A percentile compares a stretch with the other conserved stretches of the same genome.
phyloP scores from a whole-genome alignment of 37 sponge, comb jelly and placozoan species.

The Beroe forskalii region DNA sequence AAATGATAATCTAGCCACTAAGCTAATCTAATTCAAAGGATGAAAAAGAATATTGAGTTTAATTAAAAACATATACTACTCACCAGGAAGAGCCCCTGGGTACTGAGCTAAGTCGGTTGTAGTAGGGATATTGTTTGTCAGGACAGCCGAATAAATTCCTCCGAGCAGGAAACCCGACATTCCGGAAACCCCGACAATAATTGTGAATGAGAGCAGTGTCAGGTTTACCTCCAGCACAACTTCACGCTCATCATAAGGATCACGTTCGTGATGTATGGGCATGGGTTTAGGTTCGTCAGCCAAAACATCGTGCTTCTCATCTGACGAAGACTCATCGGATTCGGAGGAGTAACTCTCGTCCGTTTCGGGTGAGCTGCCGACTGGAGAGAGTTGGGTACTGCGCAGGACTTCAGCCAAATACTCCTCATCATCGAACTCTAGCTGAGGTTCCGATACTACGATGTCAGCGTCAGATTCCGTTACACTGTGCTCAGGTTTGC shows the following conservation, averaged over 20 bases:
- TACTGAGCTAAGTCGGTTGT: constrained; percentile 47
- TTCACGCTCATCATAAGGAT: neutral
- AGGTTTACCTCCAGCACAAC: constrained; percentile 51
- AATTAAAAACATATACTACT: no score
- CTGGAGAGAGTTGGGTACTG: neutral
- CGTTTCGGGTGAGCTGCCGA: neutral
- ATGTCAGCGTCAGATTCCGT: constrained; percentile 28
- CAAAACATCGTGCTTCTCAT: neutral
- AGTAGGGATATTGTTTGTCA: constrained; percentile 14
- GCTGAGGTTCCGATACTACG: neutral
- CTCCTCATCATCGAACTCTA: constrained; percentile 58
- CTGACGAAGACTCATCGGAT: neutral
- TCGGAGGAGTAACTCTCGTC: neutral
- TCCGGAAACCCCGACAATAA: constrained; percentile 57
- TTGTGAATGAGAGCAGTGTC: constrained; percentile 45
- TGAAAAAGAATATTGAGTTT: no score
- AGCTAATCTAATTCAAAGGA: no score
- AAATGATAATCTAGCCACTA: no score
- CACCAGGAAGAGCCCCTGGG: constrained; percentile 33
- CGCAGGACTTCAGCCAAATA: constrained; percentile 15
- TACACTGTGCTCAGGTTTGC: neutral
- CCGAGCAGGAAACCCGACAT: constrained; percentile 59
- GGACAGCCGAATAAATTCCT: constrained; percentile 56
- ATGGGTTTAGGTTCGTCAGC: neutral
- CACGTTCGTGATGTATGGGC: neutral